These are phyloP conservation scores for Axea sp. DNA, from an alignment of 2,888 invertebrate genomes.

Conservation along the genomic window DNA sequence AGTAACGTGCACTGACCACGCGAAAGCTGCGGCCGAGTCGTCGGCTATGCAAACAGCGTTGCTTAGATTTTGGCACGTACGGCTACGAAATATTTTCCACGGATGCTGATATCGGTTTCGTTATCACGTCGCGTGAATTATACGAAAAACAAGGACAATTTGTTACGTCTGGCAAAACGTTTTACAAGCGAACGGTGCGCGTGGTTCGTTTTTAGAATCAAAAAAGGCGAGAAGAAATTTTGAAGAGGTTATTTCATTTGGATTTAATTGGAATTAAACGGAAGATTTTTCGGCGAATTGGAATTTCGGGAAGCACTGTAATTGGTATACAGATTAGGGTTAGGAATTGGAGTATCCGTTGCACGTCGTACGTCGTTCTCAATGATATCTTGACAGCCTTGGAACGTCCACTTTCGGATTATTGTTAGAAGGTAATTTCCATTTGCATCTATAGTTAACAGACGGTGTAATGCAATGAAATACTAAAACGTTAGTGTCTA, in stretches of 20 bases:
- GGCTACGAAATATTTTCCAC: conserved; percentile 4
- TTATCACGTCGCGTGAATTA: conserved; percentile 26
- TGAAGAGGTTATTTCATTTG: no score
- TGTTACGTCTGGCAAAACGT: conserved; percentile 2
- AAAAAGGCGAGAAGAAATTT: not conserved
- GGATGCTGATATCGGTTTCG: conserved; percentile 20
- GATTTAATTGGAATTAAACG: not conserved
- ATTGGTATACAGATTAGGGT: conserved; percentile 28
- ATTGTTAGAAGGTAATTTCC: conserved; percentile 46
- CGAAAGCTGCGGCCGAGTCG: conserved; percentile 23
- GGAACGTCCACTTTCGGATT: conserved; percentile 13
- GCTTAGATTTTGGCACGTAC: conserved; percentile 40
- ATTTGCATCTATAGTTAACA: conserved; percentile 15
- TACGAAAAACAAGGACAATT: conserved; percentile 10
- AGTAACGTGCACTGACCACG: conserved; percentile 32
- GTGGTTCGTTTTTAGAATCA: not conserved
- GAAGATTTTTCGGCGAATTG: not conserved
- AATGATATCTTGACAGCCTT: conserved; percentile 38
- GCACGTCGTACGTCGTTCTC: conserved; percentile 29
- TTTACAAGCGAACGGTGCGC: not conserved
- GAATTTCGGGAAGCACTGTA: conserved; percentile 7
- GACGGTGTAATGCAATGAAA: not conserved
- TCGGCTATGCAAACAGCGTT: conserved; percentile 42
- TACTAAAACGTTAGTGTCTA: not conserved
- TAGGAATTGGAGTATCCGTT: conserved; percentile 38